Evolutionary conservation across 2,888 invertebrate genomes (phyloP).

Genomic region (Eremobia ochroleuca): DNA sequence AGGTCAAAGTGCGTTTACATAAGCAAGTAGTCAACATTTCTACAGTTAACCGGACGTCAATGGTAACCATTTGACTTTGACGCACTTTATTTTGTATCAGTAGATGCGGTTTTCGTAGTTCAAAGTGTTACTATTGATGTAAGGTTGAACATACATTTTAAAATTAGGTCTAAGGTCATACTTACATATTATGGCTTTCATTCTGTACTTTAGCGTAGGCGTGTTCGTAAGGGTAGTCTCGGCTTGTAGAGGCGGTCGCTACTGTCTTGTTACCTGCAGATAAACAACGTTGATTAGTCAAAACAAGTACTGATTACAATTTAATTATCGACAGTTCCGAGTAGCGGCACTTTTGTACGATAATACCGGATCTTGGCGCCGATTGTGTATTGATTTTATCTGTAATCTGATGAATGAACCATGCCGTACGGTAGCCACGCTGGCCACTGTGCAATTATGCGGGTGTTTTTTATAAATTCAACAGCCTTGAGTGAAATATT

Average conservation of each 20-base stretch:
- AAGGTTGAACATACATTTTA: background rate
- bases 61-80: background rate
- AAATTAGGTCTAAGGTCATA: constrained; percentile 40
- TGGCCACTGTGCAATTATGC: constrained; percentile 40
- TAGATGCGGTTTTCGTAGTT: background rate
- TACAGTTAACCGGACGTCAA: background rate
- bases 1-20: background rate
- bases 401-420: constrained; percentile 62
- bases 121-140: constrained; percentile 1
- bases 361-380: constrained; percentile 44
- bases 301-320: constrained; percentile 57
- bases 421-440: constrained; percentile 56
- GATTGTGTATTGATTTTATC: constrained; percentile 63
- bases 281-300: constrained; percentile 55
- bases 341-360: constrained; percentile 71
- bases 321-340: constrained; percentile 65
- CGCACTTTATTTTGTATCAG: background rate
- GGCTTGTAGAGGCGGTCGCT: constrained; percentile 81
- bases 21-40: background rate
- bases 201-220: constrained; percentile 94
- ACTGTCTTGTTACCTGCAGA: constrained; percentile 81
- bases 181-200: constrained; percentile 85
- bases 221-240: constrained; percentile 93
- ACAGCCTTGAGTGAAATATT: constrained; percentile 45
- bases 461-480: constrained; percentile 38